These are phyloP conservation scores for Creontiades dilutus DNA, from an alignment of 2,888 invertebrate species.

Conservation along the genomic window DNA sequence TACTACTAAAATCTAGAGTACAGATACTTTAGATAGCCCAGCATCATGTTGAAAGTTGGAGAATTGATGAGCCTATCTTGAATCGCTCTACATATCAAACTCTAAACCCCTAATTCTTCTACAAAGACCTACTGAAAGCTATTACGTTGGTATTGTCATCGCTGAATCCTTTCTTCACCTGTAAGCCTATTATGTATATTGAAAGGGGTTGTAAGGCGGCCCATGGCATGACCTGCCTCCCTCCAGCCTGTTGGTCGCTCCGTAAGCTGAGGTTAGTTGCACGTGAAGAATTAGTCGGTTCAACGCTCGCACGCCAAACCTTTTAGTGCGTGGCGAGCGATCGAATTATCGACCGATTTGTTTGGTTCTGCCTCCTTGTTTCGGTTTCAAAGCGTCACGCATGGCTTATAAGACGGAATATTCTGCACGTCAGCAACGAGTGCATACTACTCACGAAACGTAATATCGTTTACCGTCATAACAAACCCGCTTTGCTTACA, in stretches of 20 bases:
- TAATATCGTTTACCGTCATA: no score
- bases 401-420: no score
- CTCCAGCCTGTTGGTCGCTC: neutral
- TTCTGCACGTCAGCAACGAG: no score
- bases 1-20: no score
- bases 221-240: neutral
- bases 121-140: neutral
- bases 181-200: neutral
- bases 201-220: neutral
- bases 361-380: neutral
- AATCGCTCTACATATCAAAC: no score
- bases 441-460: no score
- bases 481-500: no score
- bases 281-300: slow-evolving; percentile 8
- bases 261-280: neutral
- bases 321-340: slow-evolving; percentile 25
- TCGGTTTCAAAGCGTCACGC: neutral
- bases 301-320: slow-evolving; percentile 35
- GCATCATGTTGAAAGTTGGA: no score
- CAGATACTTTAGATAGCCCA: no score
- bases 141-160: neutral
- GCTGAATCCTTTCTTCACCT: neutral
- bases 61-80: no score
- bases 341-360: slow-evolving; percentile 26
- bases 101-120: neutral